These are phyloP conservation scores for Exephanes ischioxanthus DNA, from an alignment of 2,888 invertebrate species.

Conservation along the genomic window DNA sequence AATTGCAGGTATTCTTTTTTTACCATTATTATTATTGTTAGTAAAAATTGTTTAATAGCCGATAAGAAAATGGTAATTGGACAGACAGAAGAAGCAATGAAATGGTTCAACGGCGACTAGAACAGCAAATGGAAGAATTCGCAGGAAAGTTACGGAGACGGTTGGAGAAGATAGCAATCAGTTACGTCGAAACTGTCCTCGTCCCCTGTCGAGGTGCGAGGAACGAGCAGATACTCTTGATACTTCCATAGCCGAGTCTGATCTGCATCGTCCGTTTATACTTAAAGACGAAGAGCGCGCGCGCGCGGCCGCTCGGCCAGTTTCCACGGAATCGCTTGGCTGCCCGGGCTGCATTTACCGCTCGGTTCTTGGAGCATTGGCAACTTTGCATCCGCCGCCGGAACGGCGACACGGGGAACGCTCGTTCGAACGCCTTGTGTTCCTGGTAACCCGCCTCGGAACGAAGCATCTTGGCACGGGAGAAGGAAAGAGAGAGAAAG, in stretches of 20 bases:
- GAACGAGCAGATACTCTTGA: neutral
- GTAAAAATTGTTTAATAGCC: too few species aligned
- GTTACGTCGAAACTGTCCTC: constrained; percentile 38
- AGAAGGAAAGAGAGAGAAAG: neutral
- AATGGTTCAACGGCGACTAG: neutral
- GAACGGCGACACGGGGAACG: constrained; percentile 13
- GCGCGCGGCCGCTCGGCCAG: neutral
- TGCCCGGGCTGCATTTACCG: constrained; percentile 9
- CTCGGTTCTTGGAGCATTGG: neutral
- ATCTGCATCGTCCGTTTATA: constrained; percentile 18
- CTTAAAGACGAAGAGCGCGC: neutral
- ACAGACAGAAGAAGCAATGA: neutral
- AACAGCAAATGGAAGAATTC: neutral
- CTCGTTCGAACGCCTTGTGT: constrained; percentile 7
- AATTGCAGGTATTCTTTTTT: neutral
- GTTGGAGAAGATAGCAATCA: neutral
- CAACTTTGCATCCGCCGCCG: constrained; percentile 17
- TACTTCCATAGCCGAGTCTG: neutral
- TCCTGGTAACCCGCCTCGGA: constrained; percentile 2
- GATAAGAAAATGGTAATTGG: neutral
- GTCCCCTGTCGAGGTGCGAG: constrained; percentile 34
- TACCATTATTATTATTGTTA: too few species aligned
- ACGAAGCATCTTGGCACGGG: neutral
- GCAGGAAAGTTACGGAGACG: neutral
- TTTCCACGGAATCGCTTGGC: constrained; percentile 6